Percentiles rank a stretch among this genome's conserved stretches.
Conservation (phyloP, 2,113 vertebrate species). For the Antechinus flavipes region DNA sequence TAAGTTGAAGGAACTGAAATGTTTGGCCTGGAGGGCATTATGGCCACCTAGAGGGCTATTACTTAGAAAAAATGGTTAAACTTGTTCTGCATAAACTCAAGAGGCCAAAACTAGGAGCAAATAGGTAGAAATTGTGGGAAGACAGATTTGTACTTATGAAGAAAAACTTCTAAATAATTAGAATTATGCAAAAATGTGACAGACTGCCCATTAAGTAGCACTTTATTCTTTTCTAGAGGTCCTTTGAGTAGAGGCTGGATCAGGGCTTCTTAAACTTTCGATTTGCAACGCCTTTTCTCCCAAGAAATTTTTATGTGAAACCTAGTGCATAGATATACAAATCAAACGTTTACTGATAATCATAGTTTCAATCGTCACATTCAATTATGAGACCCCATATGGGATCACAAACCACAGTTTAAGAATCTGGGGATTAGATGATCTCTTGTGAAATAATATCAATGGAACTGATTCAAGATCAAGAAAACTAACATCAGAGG, state of each 20-base stretch:
- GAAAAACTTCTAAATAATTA: neutral
- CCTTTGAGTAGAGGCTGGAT: neutral
- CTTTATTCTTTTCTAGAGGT: neutral
- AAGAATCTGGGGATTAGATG: neutral
- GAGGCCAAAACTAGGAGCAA: neutral
- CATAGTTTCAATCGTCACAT: no score
- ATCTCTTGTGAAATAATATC: neutral
- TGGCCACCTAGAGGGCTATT: neutral
- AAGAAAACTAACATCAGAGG: neutral
- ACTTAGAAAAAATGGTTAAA: neutral
- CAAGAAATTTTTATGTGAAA: no score
- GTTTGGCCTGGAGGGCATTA: neutral
- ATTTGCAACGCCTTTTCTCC: no score
- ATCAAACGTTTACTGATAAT: no score
- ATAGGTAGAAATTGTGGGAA: neutral
- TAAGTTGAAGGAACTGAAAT: neutral
- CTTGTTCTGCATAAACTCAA: neutral
- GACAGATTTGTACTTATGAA: neutral
- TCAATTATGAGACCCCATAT: no score
- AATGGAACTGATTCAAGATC: neutral
- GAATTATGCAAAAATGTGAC: neutral
- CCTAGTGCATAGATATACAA: no score
- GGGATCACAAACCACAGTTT: no score
- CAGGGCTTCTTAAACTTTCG: no score
- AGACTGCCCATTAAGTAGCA: neutral